Evolutionary conservation across 2,888 invertebrate genomes (phyloP).

Genomic region (Polymixis lichenea): DNA sequence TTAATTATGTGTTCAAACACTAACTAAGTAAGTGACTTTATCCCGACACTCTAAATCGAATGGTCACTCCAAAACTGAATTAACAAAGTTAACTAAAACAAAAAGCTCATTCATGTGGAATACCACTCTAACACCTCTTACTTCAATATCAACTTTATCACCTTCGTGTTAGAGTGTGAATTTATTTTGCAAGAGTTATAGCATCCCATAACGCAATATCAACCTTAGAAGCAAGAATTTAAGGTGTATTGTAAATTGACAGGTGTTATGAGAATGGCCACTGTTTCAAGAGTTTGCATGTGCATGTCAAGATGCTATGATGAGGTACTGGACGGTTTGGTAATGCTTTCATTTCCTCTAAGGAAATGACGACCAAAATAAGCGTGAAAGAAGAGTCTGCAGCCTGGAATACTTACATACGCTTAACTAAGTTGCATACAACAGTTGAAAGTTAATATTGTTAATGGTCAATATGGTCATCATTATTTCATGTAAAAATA

Average conservation of each 20-base stretch:
- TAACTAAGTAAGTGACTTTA: neutral
- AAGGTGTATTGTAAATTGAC: constrained; percentile 27
- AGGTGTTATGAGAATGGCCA: constrained; percentile 36
- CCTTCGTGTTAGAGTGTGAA: constrained; percentile 7
- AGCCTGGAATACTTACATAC: neutral
- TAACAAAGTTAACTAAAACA: constrained; percentile 68
- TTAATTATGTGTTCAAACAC: neutral
- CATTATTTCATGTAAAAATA: too few species aligned
- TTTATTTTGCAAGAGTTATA: constrained; percentile 8
- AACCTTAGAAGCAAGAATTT: neutral
- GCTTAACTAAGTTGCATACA: too few species aligned
- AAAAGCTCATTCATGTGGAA: constrained; percentile 68
- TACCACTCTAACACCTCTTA: constrained; percentile 51
- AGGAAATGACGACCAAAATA: constrained; percentile 10
- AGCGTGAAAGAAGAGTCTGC: neutral
- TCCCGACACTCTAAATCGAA: constrained; percentile 21
- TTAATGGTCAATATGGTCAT: too few species aligned
- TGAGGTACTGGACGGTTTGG: constrained; percentile 17
- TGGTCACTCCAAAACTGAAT: constrained; percentile 61
- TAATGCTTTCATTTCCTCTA: constrained; percentile 38
- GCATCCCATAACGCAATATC: neutral
- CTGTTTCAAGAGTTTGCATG: constrained; percentile 63
- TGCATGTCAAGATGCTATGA: constrained; percentile 42
- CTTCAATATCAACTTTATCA: constrained; percentile 18
- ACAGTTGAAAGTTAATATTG: too few species aligned